These are phyloP conservation scores for Epinephelus coioides DNA, from an alignment of 2,797 vertebrate species.

Conservation along the genomic window DNA sequence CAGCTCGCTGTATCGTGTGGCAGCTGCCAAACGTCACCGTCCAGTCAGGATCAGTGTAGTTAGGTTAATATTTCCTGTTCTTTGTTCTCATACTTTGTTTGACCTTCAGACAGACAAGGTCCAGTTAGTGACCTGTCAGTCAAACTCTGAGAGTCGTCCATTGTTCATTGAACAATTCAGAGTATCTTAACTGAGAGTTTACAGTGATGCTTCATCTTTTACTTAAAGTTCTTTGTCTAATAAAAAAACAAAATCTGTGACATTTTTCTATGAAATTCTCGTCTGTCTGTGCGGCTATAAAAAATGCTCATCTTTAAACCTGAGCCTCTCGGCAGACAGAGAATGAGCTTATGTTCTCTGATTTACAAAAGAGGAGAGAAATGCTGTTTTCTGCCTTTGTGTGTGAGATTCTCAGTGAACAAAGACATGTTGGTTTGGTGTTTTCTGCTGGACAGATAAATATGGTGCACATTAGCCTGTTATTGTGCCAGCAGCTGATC, in stretches of 20 bases:
- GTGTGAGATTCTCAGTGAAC: not conserved
- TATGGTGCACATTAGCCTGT: constrained; percentile 7
- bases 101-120: not conserved
- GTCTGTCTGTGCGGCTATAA: constrained; percentile 9
- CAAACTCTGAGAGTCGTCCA: not conserved
- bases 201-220: not conserved
- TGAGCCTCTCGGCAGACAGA: constrained; percentile 15
- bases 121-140: constrained; percentile 2
- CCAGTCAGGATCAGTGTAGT: not conserved
- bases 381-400: constrained; percentile 17
- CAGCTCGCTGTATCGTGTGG: not conserved
- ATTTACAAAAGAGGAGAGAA: constrained; percentile 20
- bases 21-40: no score
- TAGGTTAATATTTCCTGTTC: not conserved
- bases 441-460: constrained; percentile 15
- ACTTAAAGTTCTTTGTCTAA: not conserved
- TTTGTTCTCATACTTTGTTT: not conserved
- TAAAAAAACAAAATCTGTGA: not conserved
- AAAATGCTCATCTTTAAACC: constrained; percentile 15
- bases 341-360: constrained; percentile 34
- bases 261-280: not conserved
- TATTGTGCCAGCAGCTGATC: constrained; percentile 16
- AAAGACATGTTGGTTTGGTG: not conserved
- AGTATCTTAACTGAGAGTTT: not conserved
- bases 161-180: not conserved